Percentiles rank a stretch among this genome's conserved stretches.
Evolutionary conservation across 2,113 vertebrate species (phyloP).

Genomic region (Takifugu flavidus): DNA sequence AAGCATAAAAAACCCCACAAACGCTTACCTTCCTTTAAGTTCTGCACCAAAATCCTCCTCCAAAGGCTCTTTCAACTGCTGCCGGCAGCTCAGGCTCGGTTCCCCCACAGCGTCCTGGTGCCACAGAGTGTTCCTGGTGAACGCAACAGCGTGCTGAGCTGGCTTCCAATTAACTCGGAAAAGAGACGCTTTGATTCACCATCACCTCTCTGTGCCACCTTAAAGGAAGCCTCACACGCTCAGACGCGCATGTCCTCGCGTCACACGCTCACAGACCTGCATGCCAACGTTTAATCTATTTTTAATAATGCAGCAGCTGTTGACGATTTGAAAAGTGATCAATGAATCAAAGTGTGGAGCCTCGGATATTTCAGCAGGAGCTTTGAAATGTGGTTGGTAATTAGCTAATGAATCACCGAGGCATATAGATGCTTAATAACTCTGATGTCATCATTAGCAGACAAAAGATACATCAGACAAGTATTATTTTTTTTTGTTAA

Average conservation of each 20-base stretch:
- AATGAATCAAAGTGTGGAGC: too few relatives aligned
- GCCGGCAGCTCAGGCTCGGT: slow-evolving; percentile 27
- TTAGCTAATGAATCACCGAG: too few relatives aligned
- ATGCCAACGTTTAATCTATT: too few relatives aligned
- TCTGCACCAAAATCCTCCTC: not conserved
- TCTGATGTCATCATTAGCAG: too few relatives aligned
- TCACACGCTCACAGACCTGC: not conserved
- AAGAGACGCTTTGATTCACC: slow-evolving; percentile 36
- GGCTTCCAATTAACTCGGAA: slow-evolving; percentile 47
- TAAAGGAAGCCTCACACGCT: not conserved
- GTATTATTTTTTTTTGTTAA: too few relatives aligned
- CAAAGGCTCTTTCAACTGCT: slow-evolving; percentile 36
- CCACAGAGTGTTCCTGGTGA: slow-evolving; percentile 19
- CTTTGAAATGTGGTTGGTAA: not conserved
- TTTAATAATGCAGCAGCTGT: too few relatives aligned
- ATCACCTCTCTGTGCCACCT: slow-evolving; percentile 16
- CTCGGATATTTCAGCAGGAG: too few relatives aligned
- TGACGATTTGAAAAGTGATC: too few relatives aligned
- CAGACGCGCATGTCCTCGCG: slow-evolving; percentile 1
- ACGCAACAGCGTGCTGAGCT: slow-evolving; percentile 37
- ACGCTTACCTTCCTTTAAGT: slow-evolving; percentile 22
- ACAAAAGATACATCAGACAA: too few relatives aligned
- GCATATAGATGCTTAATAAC: too few relatives aligned
- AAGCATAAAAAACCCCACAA: slow-evolving; percentile 9
- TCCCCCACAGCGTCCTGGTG: slow-evolving; percentile 20